Conservation (phyloP, 2,113 vertebrate species). For the Theristicus caerulescens region DNA sequence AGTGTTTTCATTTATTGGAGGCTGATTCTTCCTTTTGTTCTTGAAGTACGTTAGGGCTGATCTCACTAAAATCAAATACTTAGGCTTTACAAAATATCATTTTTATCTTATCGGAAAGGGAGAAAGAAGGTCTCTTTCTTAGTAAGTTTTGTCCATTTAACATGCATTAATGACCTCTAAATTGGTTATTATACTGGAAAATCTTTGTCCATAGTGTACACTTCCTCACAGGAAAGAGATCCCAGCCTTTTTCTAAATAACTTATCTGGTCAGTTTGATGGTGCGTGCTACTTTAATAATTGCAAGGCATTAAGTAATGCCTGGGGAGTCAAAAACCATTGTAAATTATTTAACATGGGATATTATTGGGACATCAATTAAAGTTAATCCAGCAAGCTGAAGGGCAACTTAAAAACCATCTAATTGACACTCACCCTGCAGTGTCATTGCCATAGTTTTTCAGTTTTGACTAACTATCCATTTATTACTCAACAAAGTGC, state of each 20-base stretch:
- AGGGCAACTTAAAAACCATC: slow-evolving; percentile 20
- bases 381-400: slow-evolving; percentile 36
- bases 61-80: not conserved
- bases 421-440: not conserved
- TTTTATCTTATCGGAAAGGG: not conserved
- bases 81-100: not conserved
- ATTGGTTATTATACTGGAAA: not conserved
- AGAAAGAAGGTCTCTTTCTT: not conserved
- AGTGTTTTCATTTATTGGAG: not conserved
- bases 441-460: not conserved
- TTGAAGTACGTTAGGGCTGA: not conserved
- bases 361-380: slow-evolving; percentile 53
- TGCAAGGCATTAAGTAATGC: slow-evolving; percentile 21
- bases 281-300: not conserved
- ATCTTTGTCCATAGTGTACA: not conserved
- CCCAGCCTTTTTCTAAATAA: not conserved
- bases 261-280: not conserved
- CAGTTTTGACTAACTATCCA: slow-evolving; percentile 25
- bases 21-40: not conserved
- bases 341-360: slow-evolving; percentile 41
- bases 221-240: not conserved
- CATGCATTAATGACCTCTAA: not conserved
- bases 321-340: slow-evolving; percentile 28
- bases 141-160: not conserved
- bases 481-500: slow-evolving; percentile 44